Evolutionary conservation across 2,113 vertebrate genomes (phyloP).

Genomic region (Sitta europaea): DNA sequence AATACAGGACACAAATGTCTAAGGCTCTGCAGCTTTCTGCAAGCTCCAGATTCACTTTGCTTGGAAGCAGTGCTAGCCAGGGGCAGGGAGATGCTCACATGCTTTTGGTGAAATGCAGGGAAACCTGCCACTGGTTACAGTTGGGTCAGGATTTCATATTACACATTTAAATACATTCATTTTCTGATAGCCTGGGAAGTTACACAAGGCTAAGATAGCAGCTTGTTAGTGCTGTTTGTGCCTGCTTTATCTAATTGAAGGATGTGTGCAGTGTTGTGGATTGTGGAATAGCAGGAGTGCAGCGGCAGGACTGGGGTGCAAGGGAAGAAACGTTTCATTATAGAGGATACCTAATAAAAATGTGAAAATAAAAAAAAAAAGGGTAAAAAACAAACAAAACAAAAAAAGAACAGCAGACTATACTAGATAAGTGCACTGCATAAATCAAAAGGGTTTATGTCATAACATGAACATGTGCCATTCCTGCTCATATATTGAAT

Average conservation of each 20-base stretch:
- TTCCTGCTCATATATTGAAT: conserved; percentile 74
- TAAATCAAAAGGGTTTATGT: conserved; percentile 77
- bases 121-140: not conserved
- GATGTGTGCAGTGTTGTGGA: not conserved
- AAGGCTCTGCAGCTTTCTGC: not conserved
- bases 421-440: conserved; percentile 60
- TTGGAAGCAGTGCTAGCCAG: not conserved
- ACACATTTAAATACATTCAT: not conserved
- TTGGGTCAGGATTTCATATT: not conserved
- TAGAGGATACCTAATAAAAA: conserved; percentile 40
- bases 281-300: not conserved
- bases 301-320: not conserved
- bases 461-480: conserved; percentile 71
- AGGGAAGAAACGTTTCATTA: not conserved
- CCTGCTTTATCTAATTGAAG: not conserved
- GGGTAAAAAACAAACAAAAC: not conserved
- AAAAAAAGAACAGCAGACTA: not conserved
- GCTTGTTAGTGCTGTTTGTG: conserved; percentile 3
- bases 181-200: not conserved
- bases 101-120: not conserved
- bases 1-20: not conserved
- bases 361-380: conserved; percentile 28
- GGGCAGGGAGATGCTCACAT: not conserved
- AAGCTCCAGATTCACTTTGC: not conserved
- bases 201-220: not conserved